These are phyloP conservation scores for Dendrolimus punctatus DNA, from an alignment of 1,140 invertebrate species.

Conservation along the genomic window DNA sequence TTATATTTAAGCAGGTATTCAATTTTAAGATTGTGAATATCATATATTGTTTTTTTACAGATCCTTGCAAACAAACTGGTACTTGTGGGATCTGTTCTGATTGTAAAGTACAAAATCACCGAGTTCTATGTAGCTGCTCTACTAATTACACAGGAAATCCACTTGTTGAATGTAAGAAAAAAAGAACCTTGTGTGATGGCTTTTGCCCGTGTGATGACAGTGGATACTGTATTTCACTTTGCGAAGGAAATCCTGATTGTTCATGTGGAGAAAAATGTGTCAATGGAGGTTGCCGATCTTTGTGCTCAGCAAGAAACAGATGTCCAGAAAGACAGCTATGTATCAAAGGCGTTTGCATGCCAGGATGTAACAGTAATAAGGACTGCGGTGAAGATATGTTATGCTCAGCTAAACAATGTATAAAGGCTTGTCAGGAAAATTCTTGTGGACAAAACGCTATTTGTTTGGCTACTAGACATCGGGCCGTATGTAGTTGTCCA, in stretches of 20 bases:
- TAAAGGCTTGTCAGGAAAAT: slow-evolving; percentile 80
- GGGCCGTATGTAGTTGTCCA: slow-evolving; percentile 88
- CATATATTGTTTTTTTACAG: slow-evolving; percentile 58
- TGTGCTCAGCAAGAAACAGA: slow-evolving; percentile 73
- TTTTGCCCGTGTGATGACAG: slow-evolving; percentile 84
- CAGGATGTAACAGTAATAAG: slow-evolving; percentile 84
- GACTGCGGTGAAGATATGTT: slow-evolving; percentile 85
- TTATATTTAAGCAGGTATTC: neutral
- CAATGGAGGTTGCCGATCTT: slow-evolving; percentile 74
- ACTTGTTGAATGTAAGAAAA: slow-evolving; percentile 78
- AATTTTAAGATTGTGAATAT: neutral
- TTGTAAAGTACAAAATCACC: slow-evolving; percentile 87
- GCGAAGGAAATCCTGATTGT: slow-evolving; percentile 79
- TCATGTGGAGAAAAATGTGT: slow-evolving; percentile 82
- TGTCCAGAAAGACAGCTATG: slow-evolving; percentile 72
- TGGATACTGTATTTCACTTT: slow-evolving; percentile 83
- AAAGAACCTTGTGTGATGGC: slow-evolving; percentile 76
- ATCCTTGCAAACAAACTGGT: slow-evolving; percentile 80
- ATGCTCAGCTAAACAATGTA: slow-evolving; percentile 82
- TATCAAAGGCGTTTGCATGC: slow-evolving; percentile 67
- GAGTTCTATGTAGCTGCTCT: slow-evolving; percentile 88
- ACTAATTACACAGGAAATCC: slow-evolving; percentile 87
- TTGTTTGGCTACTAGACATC: slow-evolving; percentile 82
- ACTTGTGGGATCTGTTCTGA: slow-evolving; percentile 88
- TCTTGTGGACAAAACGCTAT: slow-evolving; percentile 84